Conservation (phyloP, 53 echinoderm and acorn worm genomes). For the Pentamera pediparva region DNA sequence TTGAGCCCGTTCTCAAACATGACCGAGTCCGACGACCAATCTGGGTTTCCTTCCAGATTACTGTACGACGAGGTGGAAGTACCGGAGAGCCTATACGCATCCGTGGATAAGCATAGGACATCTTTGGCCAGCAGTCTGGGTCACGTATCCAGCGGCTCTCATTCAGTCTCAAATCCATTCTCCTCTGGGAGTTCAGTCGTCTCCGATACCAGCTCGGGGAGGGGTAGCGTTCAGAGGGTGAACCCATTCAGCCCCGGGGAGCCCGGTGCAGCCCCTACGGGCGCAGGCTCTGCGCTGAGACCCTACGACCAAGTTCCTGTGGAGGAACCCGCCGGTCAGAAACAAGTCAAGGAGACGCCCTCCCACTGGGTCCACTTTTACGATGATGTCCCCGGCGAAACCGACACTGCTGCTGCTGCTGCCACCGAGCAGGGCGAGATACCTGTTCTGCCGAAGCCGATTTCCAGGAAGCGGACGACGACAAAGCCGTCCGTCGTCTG, state of each 20-base stretch:
- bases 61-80: constrained; percentile 22
- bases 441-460: constrained; percentile 24
- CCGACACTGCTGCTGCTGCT: not conserved
- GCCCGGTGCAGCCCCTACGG: not conserved
- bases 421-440: not conserved
- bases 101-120: not conserved
- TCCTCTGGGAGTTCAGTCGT: not conserved
- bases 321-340: not conserved
- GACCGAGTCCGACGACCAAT: not conserved
- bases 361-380: constrained; percentile 80
- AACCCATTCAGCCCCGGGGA: constrained; percentile 26
- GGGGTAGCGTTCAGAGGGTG: not conserved
- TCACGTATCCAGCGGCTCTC: not conserved
- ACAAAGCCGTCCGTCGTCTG: constrained; percentile 17
- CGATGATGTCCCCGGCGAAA: constrained; percentile 75
- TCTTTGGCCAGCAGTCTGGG: not conserved
- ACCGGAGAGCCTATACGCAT: constrained; percentile 1
- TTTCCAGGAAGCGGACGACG: constrained; percentile 14
- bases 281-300: too few species aligned
- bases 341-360: not conserved
- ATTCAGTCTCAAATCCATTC: constrained; percentile 16
- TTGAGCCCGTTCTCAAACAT: not conserved
- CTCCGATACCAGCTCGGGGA: not conserved
- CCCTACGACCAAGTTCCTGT: constrained; percentile 3
- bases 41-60: not conserved